Evolutionary conservation across 2,797 vertebrate genomes (phyloP).

Genomic region (Caiman crocodilus): DNA sequence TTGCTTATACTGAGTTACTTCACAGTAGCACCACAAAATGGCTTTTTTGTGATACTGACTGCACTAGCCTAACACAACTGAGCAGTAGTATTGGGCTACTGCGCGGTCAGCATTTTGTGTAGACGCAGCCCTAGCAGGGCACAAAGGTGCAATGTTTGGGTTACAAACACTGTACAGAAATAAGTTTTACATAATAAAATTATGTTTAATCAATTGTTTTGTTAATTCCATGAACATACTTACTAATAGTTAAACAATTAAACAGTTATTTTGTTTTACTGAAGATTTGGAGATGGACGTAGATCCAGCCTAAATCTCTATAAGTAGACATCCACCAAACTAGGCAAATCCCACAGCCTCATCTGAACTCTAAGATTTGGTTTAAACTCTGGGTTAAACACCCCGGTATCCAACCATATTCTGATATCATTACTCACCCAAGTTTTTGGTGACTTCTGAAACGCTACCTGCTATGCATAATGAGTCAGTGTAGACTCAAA

Average conservation of each 20-base stretch:
- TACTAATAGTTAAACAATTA: neutral
- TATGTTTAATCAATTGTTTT: too few species aligned
- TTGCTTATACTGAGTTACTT: too few species aligned
- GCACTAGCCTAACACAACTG: too few species aligned
- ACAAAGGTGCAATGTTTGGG: neutral
- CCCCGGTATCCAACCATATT: neutral
- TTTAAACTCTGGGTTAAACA: neutral
- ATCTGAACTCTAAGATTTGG: neutral
- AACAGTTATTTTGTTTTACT: neutral
- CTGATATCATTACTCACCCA: neutral
- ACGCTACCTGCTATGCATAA: conserved; percentile 8
- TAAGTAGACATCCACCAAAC: neutral
- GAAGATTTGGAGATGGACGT: neutral
- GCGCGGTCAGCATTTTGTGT: too few species aligned
- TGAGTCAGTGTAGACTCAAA: conserved; percentile 26
- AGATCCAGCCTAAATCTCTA: neutral
- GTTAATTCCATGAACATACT: too few species aligned
- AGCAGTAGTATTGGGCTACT: too few species aligned
- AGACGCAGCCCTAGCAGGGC: too few species aligned
- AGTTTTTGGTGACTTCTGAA: neutral
- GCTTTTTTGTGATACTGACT: too few species aligned
- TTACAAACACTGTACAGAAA: neutral
- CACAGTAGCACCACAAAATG: too few species aligned
- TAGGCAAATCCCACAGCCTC: neutral
- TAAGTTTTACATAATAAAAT: neutral